Base-by-base conservation (phyloP, 2,888 invertebrate genomes). In the Drosophila barbarae region DNA sequence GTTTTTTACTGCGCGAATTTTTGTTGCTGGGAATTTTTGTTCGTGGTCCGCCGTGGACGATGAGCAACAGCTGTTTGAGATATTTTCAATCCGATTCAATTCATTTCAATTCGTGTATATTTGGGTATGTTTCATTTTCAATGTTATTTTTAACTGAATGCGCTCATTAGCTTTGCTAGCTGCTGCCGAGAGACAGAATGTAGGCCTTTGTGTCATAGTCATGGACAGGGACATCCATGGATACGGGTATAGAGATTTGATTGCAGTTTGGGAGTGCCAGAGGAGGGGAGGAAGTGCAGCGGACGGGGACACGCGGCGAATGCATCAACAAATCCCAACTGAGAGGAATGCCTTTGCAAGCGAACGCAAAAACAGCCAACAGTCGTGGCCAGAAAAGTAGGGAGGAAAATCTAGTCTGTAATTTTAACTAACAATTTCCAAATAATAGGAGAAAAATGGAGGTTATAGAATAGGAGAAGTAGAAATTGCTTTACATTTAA, bases 61-160 rank as follows among this genome's bases (percentile, higher is more conserved):
- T 77, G 81, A 79, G 84, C 82, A 84, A 82, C 81, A 82, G 81
- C 81, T 82, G 81, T 84, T 82, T 81, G 67, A 76, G 53, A 79
- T 81, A 82, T 74, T 77, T 84, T 74, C 72, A 76, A 76, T 76
- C 58, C 74, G 34, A 59, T 66, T 44, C 63, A 44, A 59, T 59
- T 59, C 59, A 59, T 59, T 68, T 71, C 76, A 82, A 76, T 83
- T 84, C 73, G 81, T 72, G 47, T 81, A 78, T 78, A 81, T 81
- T 81, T 81, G 77, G 81, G 77, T 64, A 81, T 81, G 84, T 79
- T 84, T 83, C 77, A 80, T 77, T 84, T 73, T 59, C 67, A 60
- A 76, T 79, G 71, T 84, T 84, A 82, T 82, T 84, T 82, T 72
- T 84, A 82, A 82, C 74, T 72, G 74, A 69, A 77, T 84, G 82